Base-by-base conservation (phyloP, 2,797 vertebrate species). In the Chelon labrosus region DNA sequence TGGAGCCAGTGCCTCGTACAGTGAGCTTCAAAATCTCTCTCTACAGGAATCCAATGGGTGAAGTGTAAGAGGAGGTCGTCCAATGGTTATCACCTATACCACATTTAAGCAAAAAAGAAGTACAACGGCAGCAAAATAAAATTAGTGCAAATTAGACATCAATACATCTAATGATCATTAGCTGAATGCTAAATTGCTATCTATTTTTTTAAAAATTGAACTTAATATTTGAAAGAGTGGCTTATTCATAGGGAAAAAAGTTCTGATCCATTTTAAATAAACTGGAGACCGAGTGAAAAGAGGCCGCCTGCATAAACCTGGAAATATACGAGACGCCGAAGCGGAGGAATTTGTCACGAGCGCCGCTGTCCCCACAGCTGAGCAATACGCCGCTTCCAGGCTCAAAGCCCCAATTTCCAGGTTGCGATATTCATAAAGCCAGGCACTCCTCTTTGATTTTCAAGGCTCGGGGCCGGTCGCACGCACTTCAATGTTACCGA, bases 371-470 rank as follows among this genome's bases (percentile, higher is more conserved):
- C 22, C 47, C 7, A 46, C 82, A 72, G 57, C 55, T 73, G 70
- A 9, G 62, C 53, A 41, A 27, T 47, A 35, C 12, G 22, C 59
- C 0, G n/a, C 63, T 83, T 73, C 65, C 74, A 70, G 64, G 55
- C 58, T 79, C 58, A 66, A 72, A 78, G 74, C 39, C 49, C 49
- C 53, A 10, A 52, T 75, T 84, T 79, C 70, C 79, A 79, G 73
- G 71, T 61, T 70, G 77, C 59, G 67, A 81, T 79, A 80, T 79
- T 69, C 67, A 79, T 38, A 68, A 79, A 71, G 65, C 52, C 42
- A 0, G 0, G 13, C 38, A 25, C 59, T 73, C 14, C 17, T 19
- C 57, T 72, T 85, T 89, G 73, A 85, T 82, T 82, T 77, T 22
- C 52, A 70, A 65, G 73, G 69, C 79, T 72, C 0, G 1, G 47